Conservation (phyloP, 2,888 invertebrate genomes). For the Eucera pruinosa region DNA sequence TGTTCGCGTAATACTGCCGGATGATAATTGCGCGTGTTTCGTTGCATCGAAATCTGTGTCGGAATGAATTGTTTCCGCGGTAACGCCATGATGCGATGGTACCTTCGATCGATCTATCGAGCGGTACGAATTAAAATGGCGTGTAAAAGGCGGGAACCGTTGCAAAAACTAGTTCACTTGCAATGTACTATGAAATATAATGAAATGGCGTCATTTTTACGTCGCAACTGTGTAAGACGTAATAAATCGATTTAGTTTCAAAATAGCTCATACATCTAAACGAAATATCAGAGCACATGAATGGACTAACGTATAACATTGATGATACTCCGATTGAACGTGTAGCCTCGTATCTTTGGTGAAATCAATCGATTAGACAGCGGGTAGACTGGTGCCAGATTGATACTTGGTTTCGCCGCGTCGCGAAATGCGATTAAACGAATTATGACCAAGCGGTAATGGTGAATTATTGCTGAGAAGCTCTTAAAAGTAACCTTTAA, state of each 20-base stretch:
- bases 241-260: constrained; percentile 9
- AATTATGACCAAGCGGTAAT: constrained; percentile 2
- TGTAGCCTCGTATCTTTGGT: constrained; percentile 8
- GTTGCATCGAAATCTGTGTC: too few relatives aligned
- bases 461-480: constrained; percentile 17
- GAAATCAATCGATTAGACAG: constrained; percentile 40
- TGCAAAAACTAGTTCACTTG: background rate
- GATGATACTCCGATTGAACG: constrained; percentile 13
- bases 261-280: background rate
- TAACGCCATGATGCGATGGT: background rate
- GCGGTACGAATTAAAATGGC: constrained; percentile 11
- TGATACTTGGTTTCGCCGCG: constrained; percentile 11
- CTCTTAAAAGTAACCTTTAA: constrained; percentile 1
- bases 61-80: too few relatives aligned
- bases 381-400: constrained; percentile 29
- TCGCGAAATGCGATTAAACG: constrained; percentile 1
- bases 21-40: too few relatives aligned
- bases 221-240: background rate
- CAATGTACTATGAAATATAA: background rate
- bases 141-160: constrained; percentile 12
- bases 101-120: constrained; percentile 23
- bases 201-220: background rate
- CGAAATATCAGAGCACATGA: constrained; percentile 29
- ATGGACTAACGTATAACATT: constrained; percentile 10
- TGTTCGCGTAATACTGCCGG: background rate